Percentiles rank a stretch among this genome's conserved stretches.
Conservation (phyloP, 2,888 invertebrate species). For the Andrena chrysosceles region DNA sequence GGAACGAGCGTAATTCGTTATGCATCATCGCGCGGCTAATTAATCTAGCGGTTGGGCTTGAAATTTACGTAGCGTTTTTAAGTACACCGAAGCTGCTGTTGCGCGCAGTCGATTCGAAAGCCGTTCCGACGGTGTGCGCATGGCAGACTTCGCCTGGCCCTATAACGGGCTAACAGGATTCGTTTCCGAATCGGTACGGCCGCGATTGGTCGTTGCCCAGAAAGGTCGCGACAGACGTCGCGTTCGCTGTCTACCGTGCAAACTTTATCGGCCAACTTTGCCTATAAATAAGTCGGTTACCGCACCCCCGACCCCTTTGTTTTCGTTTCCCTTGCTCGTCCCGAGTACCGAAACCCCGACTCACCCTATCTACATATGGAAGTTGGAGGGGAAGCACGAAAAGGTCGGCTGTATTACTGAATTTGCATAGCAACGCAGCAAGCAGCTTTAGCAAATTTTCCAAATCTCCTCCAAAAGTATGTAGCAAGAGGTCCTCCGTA, state of each 20-base stretch:
- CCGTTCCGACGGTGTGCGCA: background rate
- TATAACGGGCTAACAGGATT: background rate
- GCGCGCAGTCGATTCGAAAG: background rate
- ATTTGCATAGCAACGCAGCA: constrained; percentile 11
- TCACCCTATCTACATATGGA: background rate
- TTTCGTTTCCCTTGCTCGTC: constrained; percentile 34
- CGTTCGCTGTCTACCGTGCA: constrained; percentile 13
- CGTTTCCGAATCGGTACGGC: background rate
- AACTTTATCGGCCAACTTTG: constrained; percentile 53
- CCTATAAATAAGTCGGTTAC: constrained; percentile 52
- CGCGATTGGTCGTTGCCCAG: constrained; percentile 11
- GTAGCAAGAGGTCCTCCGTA: background rate
- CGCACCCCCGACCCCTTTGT: constrained; percentile 34
- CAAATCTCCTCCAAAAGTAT: no score
- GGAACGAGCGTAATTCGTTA: background rate
- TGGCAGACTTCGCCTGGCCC: background rate
- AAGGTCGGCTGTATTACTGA: background rate
- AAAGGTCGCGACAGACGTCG: constrained; percentile 37
- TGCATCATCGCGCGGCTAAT: constrained; percentile 10
- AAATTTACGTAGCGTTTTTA: background rate
- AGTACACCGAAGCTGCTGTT: background rate
- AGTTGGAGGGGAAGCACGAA: background rate
- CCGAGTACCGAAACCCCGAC: constrained; percentile 6
- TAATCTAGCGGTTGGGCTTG: background rate
- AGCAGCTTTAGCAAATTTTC: background rate